These are phyloP conservation scores for Adelognathus sp. DNA, from an alignment of 2,888 invertebrate species.

Conservation along the genomic window DNA sequence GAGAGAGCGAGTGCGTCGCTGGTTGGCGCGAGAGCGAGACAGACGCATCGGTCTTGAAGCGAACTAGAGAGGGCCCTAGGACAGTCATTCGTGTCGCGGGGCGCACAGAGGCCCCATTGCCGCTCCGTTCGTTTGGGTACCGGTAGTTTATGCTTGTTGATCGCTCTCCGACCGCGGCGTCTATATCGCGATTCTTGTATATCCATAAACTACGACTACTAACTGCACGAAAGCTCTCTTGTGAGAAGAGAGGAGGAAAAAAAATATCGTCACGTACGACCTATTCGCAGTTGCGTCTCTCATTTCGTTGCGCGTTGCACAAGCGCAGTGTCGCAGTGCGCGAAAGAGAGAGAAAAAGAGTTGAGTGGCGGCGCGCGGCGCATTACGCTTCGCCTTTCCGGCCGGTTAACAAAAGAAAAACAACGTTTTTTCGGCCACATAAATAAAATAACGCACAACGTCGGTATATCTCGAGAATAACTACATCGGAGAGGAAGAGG, in stretches of 20 bases:
- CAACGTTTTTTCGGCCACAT: neutral
- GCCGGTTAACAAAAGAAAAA: neutral
- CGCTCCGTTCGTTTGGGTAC: neutral
- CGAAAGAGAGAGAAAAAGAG: too few species aligned
- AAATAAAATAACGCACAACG: neutral
- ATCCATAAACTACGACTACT: neutral
- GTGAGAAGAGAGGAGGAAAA: too few species aligned
- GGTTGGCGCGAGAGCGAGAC: conserved; percentile 20
- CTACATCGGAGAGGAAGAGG: neutral
- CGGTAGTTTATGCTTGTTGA: neutral
- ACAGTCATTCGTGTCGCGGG: conserved; percentile 63
- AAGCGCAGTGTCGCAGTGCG: neutral
- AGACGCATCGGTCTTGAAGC: conserved; percentile 47
- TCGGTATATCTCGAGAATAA: neutral
- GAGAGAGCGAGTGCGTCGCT: too few species aligned
- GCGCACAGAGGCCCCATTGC: conserved; percentile 32
- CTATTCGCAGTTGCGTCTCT: neutral
- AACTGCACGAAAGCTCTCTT: too few species aligned
- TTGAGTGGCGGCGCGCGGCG: neutral
- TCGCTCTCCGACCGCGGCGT: neutral
- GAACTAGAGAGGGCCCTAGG: conserved; percentile 59
- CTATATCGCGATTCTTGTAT: conserved; percentile 17
- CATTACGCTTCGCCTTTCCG: neutral
- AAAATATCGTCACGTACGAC: neutral
- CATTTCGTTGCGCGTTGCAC: neutral